phyloP scores from a whole-genome alignment of 2,797 vertebrate genomes.

The Peromyscus eremicus region DNA sequence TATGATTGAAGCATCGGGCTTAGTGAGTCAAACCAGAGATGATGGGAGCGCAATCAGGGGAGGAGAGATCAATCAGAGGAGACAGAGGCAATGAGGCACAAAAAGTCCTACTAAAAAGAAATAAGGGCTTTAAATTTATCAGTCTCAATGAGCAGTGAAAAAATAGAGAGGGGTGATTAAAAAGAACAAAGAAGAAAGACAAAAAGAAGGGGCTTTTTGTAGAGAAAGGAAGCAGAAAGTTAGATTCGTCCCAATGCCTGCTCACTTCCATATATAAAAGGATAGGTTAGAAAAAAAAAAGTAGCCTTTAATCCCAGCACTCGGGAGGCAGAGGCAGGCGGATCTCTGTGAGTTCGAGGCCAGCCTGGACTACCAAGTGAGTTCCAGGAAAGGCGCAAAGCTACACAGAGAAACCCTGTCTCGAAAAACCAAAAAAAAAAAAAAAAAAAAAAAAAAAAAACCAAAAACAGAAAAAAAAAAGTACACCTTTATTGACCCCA shows the following conservation, averaged over 20 bases:
- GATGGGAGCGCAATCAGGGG: slow-evolving; percentile 10
- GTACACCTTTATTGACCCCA: neutral
- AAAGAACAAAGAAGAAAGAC: neutral
- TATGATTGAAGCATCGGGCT: neutral
- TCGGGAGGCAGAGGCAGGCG: no score
- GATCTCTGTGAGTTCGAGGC: no score
- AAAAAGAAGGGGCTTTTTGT: neutral
- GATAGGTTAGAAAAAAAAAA: neutral
- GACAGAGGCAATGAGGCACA: slow-evolving; percentile 20
- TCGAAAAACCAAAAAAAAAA: no score
- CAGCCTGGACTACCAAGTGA: no score
- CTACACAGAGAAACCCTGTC: no score
- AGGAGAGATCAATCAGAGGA: slow-evolving; percentile 4
- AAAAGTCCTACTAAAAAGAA: neutral
- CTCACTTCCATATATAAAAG: neutral
- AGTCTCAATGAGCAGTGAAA: neutral
- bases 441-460: no score
- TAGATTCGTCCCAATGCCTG: neutral
- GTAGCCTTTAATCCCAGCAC: no score
- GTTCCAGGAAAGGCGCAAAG: no score
- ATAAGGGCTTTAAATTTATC: slow-evolving; percentile 1
- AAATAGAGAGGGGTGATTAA: neutral
- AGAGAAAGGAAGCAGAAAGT: neutral
- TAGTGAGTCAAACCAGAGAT: slow-evolving; percentile 6
- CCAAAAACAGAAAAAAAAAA: no score